Evolutionary conservation across 2,113 vertebrate genomes (phyloP).

Genomic region (Mixornis gularis): DNA sequence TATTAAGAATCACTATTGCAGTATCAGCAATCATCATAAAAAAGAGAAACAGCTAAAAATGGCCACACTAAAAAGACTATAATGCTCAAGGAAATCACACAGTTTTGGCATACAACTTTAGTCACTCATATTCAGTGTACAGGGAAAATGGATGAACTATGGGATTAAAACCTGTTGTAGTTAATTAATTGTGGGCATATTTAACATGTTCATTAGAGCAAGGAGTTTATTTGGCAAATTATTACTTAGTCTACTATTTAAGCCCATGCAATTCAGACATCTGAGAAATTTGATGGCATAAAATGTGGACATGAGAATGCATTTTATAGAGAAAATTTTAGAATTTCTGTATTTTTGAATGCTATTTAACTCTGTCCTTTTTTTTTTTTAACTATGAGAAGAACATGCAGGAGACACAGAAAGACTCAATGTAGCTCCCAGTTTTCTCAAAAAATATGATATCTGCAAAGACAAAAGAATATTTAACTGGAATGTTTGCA

Average conservation of each 20-base stretch:
- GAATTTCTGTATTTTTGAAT: background rate
- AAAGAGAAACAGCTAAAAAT: background rate
- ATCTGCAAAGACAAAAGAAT: background rate
- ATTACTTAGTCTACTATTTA: background rate
- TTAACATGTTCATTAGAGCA: background rate
- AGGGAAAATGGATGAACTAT: background rate
- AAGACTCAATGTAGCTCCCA: background rate
- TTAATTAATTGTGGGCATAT: background rate
- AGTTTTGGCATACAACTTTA: background rate
- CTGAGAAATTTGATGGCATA: background rate
- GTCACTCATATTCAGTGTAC: background rate
- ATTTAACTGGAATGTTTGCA: background rate
- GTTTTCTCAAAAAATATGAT: background rate
- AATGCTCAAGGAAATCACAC: background rate
- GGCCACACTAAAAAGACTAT: background rate
- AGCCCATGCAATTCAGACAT: background rate
- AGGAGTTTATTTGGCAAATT: background rate
- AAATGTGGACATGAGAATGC: background rate
- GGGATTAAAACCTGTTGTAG: background rate
- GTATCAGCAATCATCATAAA: background rate
- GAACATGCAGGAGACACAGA: background rate
- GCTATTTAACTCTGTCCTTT: background rate
- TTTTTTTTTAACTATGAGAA: background rate
- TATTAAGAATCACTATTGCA: background rate
- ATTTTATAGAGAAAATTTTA: background rate